These are phyloP conservation scores for Coluber constrictor DNA, from an alignment of 2,797 vertebrate species.

Conservation along the genomic window DNA sequence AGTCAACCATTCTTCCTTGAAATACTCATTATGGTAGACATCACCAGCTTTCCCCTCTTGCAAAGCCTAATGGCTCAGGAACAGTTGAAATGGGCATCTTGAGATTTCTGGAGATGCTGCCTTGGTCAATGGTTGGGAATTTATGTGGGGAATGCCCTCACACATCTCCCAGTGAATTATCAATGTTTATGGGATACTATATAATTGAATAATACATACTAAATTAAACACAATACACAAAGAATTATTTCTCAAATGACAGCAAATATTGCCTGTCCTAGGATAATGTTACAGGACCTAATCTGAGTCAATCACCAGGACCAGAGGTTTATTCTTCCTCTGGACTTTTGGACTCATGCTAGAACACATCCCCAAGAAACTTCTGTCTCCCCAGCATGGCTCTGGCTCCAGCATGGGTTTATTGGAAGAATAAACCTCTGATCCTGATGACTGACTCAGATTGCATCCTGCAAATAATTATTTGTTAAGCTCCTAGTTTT, in stretches of 20 bases:
- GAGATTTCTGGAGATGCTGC: not conserved
- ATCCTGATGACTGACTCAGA: not conserved
- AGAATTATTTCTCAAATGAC: not conserved
- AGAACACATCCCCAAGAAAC: not conserved
- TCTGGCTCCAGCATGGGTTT: not conserved
- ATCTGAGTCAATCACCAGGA: not conserved
- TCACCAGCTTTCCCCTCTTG: not conserved
- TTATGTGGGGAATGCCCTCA: not conserved
- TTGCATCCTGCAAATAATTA: not conserved
- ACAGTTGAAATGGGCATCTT: not conserved
- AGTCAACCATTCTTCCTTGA: not conserved
- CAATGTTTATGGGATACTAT: not conserved
- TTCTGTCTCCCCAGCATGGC: not conserved
- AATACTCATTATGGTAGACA: not conserved
- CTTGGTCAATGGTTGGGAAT: not conserved
- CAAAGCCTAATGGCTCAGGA: not conserved
- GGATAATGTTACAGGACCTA: not conserved
- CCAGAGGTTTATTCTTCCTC: not conserved
- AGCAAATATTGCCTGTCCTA: not conserved
- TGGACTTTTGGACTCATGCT: not conserved
- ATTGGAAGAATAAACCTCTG: not conserved
- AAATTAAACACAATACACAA: not conserved
- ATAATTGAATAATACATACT: not conserved
- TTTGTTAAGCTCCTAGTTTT: not conserved
- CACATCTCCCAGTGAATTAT: not conserved